Conservation (phyloP, 1,140 invertebrate genomes). For the Papilio polyxenes region DNA sequence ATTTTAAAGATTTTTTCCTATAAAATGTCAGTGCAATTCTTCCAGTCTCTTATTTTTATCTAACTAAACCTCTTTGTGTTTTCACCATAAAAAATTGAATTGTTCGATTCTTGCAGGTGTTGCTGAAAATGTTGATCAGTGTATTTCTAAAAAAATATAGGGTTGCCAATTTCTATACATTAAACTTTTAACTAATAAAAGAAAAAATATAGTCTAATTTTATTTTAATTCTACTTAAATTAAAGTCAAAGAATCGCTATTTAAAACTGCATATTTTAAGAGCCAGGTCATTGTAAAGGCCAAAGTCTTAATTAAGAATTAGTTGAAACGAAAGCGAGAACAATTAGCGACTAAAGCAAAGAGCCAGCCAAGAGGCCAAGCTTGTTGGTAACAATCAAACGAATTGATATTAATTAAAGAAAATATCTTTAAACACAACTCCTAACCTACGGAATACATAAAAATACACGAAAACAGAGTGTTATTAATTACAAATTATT, state of each 20-base stretch:
- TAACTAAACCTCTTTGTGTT: no score
- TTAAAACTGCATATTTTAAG: slow-evolving; percentile 18
- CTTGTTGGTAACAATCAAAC: neutral
- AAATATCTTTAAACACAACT: neutral
- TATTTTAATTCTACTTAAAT: neutral
- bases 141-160: no score
- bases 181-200: neutral
- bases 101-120: no score
- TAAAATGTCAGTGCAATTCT: no score
- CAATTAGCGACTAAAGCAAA: slow-evolving; percentile 14
- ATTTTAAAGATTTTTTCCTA: no score
- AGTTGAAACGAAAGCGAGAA: slow-evolving; percentile 15
- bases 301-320: slow-evolving; percentile 16
- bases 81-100: no score
- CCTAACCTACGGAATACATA: neutral
- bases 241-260: neutral
- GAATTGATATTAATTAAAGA: neutral
- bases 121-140: no score
- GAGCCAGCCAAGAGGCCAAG: neutral
- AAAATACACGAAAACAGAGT: neutral
- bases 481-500: no score
- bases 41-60: no score
- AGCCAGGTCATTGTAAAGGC: slow-evolving; percentile 24
- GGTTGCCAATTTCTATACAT: no score
- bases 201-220: neutral